phyloP scores from a whole-genome alignment of 2,113 vertebrate genomes.

The Girardinichthys multiradiatus region DNA sequence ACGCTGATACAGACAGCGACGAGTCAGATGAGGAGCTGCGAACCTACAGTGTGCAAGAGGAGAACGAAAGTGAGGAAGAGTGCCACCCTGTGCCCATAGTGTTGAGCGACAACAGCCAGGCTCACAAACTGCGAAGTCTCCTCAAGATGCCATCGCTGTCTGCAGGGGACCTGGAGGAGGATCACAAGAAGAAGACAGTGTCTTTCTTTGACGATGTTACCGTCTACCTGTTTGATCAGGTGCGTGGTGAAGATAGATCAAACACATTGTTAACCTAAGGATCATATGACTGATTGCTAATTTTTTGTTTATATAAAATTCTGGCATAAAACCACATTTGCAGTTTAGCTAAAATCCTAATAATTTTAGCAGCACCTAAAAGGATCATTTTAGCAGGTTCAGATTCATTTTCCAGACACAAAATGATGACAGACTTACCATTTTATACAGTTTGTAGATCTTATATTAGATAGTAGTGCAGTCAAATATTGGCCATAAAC shows the following conservation, averaged over 20 bases:
- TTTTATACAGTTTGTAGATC: too few relatives aligned
- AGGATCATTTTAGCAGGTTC: too few relatives aligned
- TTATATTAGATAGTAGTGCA: too few relatives aligned
- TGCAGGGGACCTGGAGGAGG: slow-evolving; percentile 75
- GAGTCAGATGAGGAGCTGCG: slow-evolving; percentile 92
- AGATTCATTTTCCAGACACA: too few relatives aligned
- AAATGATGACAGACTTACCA: too few relatives aligned
- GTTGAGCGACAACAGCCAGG: slow-evolving; percentile 88
- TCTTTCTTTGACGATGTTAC: slow-evolving; percentile 97
- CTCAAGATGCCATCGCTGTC: slow-evolving; percentile 86
- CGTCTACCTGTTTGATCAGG: slow-evolving; percentile 97
- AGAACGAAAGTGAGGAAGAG: slow-evolving; percentile 92
- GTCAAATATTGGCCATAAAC: too few relatives aligned
- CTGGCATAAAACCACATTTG: too few relatives aligned
- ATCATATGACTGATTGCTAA: too few relatives aligned
- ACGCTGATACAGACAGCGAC: slow-evolving; percentile 89
- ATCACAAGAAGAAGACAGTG: slow-evolving; percentile 91
- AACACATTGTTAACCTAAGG: background rate
- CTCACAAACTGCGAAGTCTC: slow-evolving; percentile 88
- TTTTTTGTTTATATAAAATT: too few relatives aligned
- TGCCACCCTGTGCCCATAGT: slow-evolving; percentile 84
- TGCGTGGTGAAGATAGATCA: slow-evolving; percentile 53
- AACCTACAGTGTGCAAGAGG: slow-evolving; percentile 85
- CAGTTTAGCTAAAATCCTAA: too few relatives aligned
- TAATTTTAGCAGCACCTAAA: too few relatives aligned